Conservation (phyloP, 2,888 invertebrate species). For the Xanthostigma xanthostigma region DNA sequence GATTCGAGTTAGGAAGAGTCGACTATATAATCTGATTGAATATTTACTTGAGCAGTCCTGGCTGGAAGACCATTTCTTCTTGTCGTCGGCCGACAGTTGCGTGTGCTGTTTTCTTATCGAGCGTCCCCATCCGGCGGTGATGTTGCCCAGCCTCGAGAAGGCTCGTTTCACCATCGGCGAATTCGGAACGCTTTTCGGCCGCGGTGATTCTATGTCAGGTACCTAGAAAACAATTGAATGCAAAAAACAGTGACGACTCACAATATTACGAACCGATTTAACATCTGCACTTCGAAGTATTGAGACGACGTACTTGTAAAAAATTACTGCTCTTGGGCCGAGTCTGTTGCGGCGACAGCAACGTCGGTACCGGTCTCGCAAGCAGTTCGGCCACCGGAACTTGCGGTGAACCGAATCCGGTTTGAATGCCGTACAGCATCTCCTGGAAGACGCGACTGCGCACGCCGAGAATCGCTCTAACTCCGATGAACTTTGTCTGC, state of each 20-base stretch:
- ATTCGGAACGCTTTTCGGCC: constrained; percentile 85
- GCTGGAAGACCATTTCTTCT: constrained; percentile 76
- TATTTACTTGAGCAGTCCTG: constrained; percentile 81
- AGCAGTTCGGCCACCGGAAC: constrained; percentile 81
- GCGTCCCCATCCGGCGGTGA: constrained; percentile 82
- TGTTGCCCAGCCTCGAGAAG: constrained; percentile 77
- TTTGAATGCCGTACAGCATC: constrained; percentile 88
- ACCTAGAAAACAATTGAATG: constrained; percentile 21
- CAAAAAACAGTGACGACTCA: too few species aligned
- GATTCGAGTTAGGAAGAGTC: too few species aligned
- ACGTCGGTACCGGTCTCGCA: constrained; percentile 70
- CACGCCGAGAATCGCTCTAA: constrained; percentile 80
- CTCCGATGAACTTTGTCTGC: constrained; percentile 62
- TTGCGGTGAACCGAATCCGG: constrained; percentile 85
- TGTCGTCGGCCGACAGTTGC: constrained; percentile 72
- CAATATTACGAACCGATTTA: too few species aligned
- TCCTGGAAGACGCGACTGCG: constrained; percentile 86
- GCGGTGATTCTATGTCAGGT: constrained; percentile 75
- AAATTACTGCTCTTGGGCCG: constrained; percentile 83
- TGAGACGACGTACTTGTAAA: constrained; percentile 55
- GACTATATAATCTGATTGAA: not conserved
- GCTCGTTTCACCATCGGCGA: constrained; percentile 89
- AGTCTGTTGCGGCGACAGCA: constrained; percentile 73
- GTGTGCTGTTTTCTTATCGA: constrained; percentile 74
- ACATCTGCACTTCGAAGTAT: too few species aligned